A percentile compares a stretch with the other conserved stretches of the same genome.
Conservation (phyloP, 2,113 vertebrate species). For the Apodemus speciosus region DNA sequence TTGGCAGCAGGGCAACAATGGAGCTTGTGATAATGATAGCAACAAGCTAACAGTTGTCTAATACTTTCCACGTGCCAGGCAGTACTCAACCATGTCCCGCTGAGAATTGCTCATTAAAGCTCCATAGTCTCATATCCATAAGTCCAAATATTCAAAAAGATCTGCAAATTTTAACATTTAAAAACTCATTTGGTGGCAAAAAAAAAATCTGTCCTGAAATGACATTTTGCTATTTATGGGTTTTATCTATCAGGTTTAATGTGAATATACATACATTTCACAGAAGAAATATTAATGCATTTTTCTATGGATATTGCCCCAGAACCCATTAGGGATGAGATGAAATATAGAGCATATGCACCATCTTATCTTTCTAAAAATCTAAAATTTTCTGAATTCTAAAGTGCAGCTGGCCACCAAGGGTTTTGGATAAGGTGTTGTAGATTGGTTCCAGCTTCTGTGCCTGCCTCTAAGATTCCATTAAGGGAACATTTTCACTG, state of each 20-base stretch:
- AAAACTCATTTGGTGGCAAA: constrained; percentile 9
- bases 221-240: background rate
- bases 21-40: background rate
- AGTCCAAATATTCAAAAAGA: background rate
- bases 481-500: constrained; percentile 60
- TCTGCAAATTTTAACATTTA: constrained; percentile 18
- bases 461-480: constrained; percentile 48
- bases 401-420: constrained; percentile 38
- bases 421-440: constrained; percentile 46
- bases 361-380: constrained; percentile 56
- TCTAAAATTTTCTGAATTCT: constrained; percentile 55
- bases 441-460: constrained; percentile 46
- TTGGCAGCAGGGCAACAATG: background rate
- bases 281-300: constrained; percentile 43
- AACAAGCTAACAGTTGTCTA: constrained; percentile 1
- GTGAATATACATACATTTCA: constrained; percentile 27
- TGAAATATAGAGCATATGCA: constrained; percentile 43
- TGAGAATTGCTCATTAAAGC: background rate
- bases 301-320: constrained; percentile 37
- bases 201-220: constrained; percentile 55
- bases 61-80: background rate
- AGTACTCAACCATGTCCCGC: constrained; percentile 1
- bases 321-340: constrained; percentile 38
- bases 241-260: constrained; percentile 40
- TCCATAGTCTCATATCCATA: background rate